These are phyloP conservation scores for Hemibagrus guttatus DNA, from an alignment of 2,797 vertebrate genomes.

Conservation along the genomic window DNA sequence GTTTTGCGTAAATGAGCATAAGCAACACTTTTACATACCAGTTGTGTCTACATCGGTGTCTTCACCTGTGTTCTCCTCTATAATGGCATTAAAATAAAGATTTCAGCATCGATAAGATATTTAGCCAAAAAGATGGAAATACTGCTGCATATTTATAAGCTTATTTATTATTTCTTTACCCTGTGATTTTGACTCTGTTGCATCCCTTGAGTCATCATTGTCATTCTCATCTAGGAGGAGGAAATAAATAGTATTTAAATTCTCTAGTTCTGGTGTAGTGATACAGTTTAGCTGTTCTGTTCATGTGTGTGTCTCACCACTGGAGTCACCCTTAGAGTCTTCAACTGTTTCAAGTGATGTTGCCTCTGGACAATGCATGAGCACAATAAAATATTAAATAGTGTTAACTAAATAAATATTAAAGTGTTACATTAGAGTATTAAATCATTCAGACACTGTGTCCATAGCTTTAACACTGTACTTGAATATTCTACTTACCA, in stretches of 20 bases:
- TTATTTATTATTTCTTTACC: constrained; percentile 35
- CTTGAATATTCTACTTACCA: constrained; percentile 28
- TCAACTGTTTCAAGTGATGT: constrained; percentile 40
- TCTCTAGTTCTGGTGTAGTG: background rate
- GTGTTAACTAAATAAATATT: too few species aligned
- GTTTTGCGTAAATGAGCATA: background rate
- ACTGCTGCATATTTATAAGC: background rate
- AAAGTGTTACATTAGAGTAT: too few species aligned
- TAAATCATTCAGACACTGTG: background rate
- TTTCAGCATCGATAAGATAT: background rate
- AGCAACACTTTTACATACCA: constrained; percentile 10
- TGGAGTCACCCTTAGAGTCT: constrained; percentile 35
- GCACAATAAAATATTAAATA: too few species aligned
- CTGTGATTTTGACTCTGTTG: constrained; percentile 36
- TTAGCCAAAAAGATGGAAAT: background rate
- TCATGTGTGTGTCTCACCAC: constrained; percentile 13
- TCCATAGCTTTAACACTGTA: background rate
- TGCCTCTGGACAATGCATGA: background rate
- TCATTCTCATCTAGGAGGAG: constrained; percentile 32
- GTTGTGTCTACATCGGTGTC: constrained; percentile 46
- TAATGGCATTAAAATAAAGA: constrained; percentile 1
- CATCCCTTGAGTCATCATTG: constrained; percentile 39
- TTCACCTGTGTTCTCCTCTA: constrained; percentile 44
- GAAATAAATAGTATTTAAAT: background rate
- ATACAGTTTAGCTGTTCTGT: background rate